phyloP scores from a whole-genome alignment of 2,797 vertebrate species.

The Rhinatrema bivittatum region DNA sequence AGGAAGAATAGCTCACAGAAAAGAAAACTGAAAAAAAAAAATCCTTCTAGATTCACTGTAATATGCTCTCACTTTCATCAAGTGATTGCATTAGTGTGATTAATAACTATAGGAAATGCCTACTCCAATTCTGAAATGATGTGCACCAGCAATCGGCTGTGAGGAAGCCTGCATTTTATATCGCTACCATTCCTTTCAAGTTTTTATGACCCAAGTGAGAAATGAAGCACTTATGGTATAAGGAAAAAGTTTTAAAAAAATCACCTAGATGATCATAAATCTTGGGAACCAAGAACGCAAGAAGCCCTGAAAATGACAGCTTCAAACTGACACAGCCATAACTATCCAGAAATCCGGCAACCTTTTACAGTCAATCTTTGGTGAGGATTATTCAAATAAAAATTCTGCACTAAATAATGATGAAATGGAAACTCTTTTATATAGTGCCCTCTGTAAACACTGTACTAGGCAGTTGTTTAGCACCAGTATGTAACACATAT shows the following conservation, averaged over 20 bases:
- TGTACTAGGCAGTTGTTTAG: too few relatives aligned
- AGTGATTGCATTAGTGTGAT: constrained; percentile 32
- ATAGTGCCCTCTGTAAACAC: too few relatives aligned
- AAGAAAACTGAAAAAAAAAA: constrained; percentile 1
- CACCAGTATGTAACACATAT: too few relatives aligned
- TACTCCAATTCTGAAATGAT: constrained; percentile 33
- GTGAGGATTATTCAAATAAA: constrained; percentile 21
- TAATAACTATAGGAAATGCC: constrained; percentile 47
- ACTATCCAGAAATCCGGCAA: constrained; percentile 33
- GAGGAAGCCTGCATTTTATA: constrained; percentile 43
- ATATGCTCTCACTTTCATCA: constrained; percentile 36
- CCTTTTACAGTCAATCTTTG: constrained; percentile 32
- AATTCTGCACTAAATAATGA: too few relatives aligned
- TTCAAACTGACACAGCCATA: constrained; percentile 37
- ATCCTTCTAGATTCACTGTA: constrained; percentile 1
- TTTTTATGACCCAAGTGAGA: constrained; percentile 35
- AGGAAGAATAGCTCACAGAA: constrained; percentile 16
- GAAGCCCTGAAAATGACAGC: constrained; percentile 43
- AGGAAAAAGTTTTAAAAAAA: constrained; percentile 35
- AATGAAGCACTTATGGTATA: constrained; percentile 40
- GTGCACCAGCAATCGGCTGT: constrained; percentile 26
- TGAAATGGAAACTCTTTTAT: too few relatives aligned
- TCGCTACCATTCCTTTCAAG: constrained; percentile 41
- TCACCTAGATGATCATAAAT: constrained; percentile 42
- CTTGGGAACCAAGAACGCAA: constrained; percentile 32